A percentile compares a stretch with the other conserved stretches of the same genome.
phyloP scores from a whole-genome alignment of 2,113 vertebrate species.

The Camarhynchus parvulus region DNA sequence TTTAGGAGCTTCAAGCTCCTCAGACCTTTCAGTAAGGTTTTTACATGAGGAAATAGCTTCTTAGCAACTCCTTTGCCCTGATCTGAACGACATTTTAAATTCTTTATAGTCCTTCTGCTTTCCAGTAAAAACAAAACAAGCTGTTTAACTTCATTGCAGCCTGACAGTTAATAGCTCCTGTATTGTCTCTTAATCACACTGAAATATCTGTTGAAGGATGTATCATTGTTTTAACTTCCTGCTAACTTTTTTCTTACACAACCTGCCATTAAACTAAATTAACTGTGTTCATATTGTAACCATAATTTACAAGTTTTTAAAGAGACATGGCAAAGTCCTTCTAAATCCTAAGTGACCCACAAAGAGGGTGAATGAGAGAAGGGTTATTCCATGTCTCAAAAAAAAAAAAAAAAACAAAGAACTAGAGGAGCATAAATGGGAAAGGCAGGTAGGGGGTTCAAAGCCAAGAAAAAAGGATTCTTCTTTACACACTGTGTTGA shows the following conservation, averaged over 20 bases:
- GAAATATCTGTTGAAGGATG: conserved; percentile 40
- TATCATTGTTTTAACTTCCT: conserved; percentile 57
- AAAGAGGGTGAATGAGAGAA: not conserved
- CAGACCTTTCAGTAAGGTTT: not conserved
- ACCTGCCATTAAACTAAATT: conserved; percentile 10
- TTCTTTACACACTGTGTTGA: not conserved
- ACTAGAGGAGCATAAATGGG: not conserved
- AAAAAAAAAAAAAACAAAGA: not conserved
- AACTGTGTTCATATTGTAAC: not conserved
- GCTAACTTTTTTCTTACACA: not conserved
- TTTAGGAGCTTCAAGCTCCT: not conserved
- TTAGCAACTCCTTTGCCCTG: not conserved
- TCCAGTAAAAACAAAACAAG: conserved; percentile 59
- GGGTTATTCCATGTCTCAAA: not conserved
- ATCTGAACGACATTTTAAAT: conserved; percentile 20
- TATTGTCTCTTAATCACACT: conserved; percentile 50
- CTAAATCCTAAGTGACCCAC: not conserved
- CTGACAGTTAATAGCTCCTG: conserved; percentile 52
- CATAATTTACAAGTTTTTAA: conserved; percentile 21
- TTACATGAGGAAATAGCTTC: conserved; percentile 23
- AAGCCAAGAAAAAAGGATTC: not conserved
- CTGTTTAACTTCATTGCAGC: conserved; percentile 46
- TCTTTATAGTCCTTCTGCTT: conserved; percentile 46
- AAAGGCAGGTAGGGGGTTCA: not conserved
- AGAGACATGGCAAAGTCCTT: not conserved